These are phyloP conservation scores for Cotesia chilonis DNA, from an alignment of 1,140 invertebrate genomes.

Conservation along the genomic window DNA sequence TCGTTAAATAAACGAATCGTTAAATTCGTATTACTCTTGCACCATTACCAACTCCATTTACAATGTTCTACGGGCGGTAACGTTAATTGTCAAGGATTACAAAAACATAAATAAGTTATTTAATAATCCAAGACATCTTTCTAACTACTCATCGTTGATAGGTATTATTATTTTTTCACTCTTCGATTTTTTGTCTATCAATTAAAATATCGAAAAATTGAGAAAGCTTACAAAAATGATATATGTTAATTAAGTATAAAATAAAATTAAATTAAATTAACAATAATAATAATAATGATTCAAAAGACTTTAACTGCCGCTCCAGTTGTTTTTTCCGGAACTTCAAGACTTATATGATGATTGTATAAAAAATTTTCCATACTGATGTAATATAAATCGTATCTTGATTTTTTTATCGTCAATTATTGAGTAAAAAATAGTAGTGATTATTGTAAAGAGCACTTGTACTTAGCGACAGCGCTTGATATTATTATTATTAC, in stretches of 20 bases:
- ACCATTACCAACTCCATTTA: conserved; percentile 16
- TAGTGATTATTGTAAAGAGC: conserved; percentile 29
- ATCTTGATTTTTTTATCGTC: conserved; percentile 4
- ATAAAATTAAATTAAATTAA: background rate
- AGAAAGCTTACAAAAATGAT: too few species aligned
- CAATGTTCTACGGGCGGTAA: conserved; percentile 6
- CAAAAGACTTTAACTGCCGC: too few species aligned
- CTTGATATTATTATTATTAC: background rate
- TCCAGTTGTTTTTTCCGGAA: too few species aligned
- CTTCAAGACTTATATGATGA: too few species aligned
- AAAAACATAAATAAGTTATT: conserved; percentile 21
- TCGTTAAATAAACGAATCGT: conserved; percentile 14
- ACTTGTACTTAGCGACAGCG: conserved; percentile 38
- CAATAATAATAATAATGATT: too few species aligned
- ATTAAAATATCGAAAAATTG: too few species aligned
- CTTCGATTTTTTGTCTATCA: too few species aligned
- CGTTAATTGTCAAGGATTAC: conserved; percentile 31
- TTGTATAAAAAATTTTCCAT: too few species aligned
- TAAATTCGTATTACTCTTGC: conserved; percentile 15
- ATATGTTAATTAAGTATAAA: background rate
- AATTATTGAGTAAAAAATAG: conserved; percentile 22
- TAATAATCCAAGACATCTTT: conserved; percentile 25
- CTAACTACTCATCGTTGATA: conserved; percentile 7
- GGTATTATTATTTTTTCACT: background rate
- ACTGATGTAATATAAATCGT: conserved; percentile 6